phyloP scores from a whole-genome alignment of 2,888 invertebrate genomes.

The Diogma glabrata region DNA sequence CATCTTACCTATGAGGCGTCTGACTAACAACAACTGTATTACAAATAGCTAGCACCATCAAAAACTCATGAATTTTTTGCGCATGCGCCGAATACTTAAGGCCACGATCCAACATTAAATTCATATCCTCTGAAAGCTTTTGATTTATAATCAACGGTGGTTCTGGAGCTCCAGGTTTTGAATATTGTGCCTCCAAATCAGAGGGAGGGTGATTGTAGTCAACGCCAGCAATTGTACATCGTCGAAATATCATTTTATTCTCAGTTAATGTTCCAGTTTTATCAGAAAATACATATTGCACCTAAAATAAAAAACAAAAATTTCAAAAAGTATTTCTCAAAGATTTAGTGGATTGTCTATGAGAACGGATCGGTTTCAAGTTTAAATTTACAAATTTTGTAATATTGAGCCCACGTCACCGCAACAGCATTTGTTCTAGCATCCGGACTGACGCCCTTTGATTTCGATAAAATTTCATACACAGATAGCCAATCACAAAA shows the following conservation, averaged over 20 bases:
- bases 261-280: slow-evolving; percentile 97
- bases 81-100: slow-evolving; percentile 45
- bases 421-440: too few relatives aligned
- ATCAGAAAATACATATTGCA: slow-evolving; percentile 91
- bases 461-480: too few relatives aligned
- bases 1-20: slow-evolving; percentile 61
- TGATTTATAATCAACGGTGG: slow-evolving; percentile 39
- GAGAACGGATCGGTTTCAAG: too few relatives aligned
- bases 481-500: too few relatives aligned
- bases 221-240: slow-evolving; percentile 77
- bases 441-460: too few relatives aligned
- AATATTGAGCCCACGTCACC: too few relatives aligned
- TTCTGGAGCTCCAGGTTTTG: slow-evolving; percentile 39
- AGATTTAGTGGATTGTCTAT: too few relatives aligned
- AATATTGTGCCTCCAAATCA: slow-evolving; percentile 46
- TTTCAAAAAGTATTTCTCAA: too few relatives aligned
- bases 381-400: too few relatives aligned
- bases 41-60: slow-evolving; percentile 83
- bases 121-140: slow-evolving; percentile 42
- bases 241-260: slow-evolving; percentile 92
- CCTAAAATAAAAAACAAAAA: slow-evolving; percentile 23
- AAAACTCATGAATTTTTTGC: slow-evolving; percentile 74
- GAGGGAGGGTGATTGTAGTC: slow-evolving; percentile 79
- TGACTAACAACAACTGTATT: slow-evolving; percentile 93
- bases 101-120: slow-evolving; percentile 27